These are phyloP conservation scores for Hecatera dysodea DNA, from an alignment of 2,888 invertebrate species.

Conservation along the genomic window DNA sequence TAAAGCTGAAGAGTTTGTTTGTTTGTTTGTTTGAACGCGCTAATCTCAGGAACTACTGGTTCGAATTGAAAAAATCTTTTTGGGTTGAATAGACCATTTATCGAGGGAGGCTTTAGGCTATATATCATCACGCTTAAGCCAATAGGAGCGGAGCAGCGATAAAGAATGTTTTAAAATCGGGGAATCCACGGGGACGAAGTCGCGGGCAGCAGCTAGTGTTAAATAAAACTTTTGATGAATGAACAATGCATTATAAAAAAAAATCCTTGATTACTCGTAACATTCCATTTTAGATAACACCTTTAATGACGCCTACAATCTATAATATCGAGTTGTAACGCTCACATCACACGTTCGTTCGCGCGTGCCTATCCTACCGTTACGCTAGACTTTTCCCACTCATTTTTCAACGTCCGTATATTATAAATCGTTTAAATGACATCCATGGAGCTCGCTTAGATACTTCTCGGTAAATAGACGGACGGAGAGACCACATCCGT, in stretches of 20 bases:
- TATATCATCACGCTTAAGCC: no score
- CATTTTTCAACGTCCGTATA: slow-evolving; percentile 61
- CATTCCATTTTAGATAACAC: slow-evolving; percentile 41
- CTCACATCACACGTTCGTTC: slow-evolving; percentile 64
- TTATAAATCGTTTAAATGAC: slow-evolving; percentile 72
- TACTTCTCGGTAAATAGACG: slow-evolving; percentile 73
- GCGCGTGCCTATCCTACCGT: slow-evolving; percentile 58
- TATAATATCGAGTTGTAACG: slow-evolving; percentile 14
- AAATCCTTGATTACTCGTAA: slow-evolving; percentile 11
- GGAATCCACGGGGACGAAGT: no score
- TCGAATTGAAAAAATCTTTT: no score
- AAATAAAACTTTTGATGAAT: slow-evolving; percentile 8
- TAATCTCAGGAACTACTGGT: no score
- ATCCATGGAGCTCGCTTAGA: slow-evolving; percentile 66
- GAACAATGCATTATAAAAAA: slow-evolving; percentile 32
- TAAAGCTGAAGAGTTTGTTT: no score
- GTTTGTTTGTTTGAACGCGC: no score
- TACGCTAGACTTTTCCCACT: slow-evolving; percentile 69
- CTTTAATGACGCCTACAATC: slow-evolving; percentile 53
- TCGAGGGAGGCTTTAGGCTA: no score
- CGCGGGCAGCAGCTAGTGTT: no score
- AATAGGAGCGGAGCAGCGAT: no score
- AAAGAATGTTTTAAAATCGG: no score
- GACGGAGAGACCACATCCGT: slow-evolving; percentile 81
- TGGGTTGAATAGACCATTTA: no score